Percentiles rank a stretch among this genome's conserved stretches.
Conservation (phyloP, 2,113 vertebrate genomes). For the Chitala chitala region DNA sequence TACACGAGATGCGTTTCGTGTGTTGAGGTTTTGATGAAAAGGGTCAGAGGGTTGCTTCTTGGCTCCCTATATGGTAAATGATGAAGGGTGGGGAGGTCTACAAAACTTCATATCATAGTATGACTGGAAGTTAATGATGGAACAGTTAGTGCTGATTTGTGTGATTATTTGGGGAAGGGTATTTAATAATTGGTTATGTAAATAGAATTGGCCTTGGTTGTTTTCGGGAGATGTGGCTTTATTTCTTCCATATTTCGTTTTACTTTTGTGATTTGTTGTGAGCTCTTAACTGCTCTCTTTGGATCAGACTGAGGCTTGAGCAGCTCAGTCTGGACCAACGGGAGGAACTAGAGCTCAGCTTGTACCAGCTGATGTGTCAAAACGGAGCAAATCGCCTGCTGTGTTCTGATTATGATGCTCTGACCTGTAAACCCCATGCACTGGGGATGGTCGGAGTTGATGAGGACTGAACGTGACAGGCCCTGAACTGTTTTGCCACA, state of each 20-base stretch:
- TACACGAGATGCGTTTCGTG: not conserved
- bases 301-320: conserved; percentile 61
- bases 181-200: conserved; percentile 23
- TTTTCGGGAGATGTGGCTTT: conserved; percentile 28
- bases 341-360: conserved; percentile 28
- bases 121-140: not conserved
- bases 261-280: conserved; percentile 20
- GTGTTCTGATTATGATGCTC: conserved; percentile 59
- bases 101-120: no score
- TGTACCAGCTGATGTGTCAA: conserved; percentile 36
- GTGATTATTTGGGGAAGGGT: not conserved
- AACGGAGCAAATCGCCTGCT: conserved; percentile 33
- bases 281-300: conserved; percentile 30
- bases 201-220: conserved; percentile 16
- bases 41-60: not conserved
- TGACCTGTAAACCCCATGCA: conserved; percentile 50
- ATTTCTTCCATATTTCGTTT: conserved; percentile 28
- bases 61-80: not conserved
- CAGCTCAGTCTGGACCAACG: conserved; percentile 56
- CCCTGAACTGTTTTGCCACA: conserved; percentile 32
- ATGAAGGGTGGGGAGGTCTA: not conserved
- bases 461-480: conserved; percentile 48
- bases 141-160: not conserved
- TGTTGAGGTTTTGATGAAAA: not conserved
- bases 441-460: conserved; percentile 57